These are phyloP conservation scores for Alca torda DNA, from an alignment of 2,797 vertebrate genomes.

Conservation along the genomic window DNA sequence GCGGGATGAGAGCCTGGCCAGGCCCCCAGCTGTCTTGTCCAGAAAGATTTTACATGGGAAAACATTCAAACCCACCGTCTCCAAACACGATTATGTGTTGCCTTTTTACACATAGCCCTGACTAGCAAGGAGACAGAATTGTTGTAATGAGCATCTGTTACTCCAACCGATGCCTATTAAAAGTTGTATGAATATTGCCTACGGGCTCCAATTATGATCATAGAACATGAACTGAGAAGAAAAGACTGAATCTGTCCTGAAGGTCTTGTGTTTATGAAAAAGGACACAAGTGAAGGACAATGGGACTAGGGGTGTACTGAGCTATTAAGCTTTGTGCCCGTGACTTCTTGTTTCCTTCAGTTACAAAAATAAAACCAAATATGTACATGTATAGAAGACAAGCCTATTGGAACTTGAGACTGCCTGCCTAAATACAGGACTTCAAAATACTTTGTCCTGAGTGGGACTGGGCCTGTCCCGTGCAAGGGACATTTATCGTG, in stretches of 20 bases:
- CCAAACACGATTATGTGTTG: rapidly evolving
- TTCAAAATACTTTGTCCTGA: not conserved
- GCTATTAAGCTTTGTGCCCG: not conserved
- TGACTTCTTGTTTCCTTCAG: not conserved
- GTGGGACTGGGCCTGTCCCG: not conserved
- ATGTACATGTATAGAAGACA: not conserved
- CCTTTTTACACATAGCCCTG: not conserved
- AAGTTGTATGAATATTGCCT: not conserved
- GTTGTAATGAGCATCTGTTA: not conserved
- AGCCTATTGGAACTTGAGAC: not conserved
- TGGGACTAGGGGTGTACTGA: not conserved
- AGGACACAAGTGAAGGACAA: not conserved
- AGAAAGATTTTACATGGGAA: not conserved
- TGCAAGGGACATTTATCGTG: not conserved
- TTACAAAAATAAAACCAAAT: not conserved
- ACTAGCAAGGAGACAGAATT: not conserved
- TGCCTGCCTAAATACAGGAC: not conserved
- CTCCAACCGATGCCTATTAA: not conserved
- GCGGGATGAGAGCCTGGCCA: not conserved
- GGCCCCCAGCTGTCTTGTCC: not conserved
- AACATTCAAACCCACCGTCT: not conserved
- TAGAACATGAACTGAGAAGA: not conserved
- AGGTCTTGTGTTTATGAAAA: not conserved
- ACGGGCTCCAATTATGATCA: rapidly evolving
- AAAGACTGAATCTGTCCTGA: not conserved